These are phyloP conservation scores for Hydraecia micacea DNA, from an alignment of 2,888 invertebrate species.

Conservation along the genomic window DNA sequence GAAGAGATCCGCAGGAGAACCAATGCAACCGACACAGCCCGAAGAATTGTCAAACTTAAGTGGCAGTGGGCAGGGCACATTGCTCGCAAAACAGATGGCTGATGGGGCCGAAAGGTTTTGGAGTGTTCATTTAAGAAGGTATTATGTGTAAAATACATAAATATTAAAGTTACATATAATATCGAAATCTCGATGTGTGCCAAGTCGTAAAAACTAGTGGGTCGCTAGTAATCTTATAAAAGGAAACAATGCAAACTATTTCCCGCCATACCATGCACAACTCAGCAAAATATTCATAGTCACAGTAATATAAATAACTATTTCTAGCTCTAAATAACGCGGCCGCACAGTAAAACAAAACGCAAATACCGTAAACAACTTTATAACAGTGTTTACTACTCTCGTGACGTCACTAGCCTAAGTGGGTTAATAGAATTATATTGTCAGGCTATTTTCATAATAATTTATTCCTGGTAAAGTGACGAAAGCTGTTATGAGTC, in stretches of 20 bases:
- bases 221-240: background rate
- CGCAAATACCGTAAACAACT: conserved; percentile 53
- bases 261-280: background rate
- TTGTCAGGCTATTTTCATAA: conserved; percentile 47
- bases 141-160: background rate
- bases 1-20: too few relatives aligned
- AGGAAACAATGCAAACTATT: background rate
- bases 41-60: too few relatives aligned
- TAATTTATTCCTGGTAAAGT: conserved; percentile 46
- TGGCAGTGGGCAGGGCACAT: too few relatives aligned
- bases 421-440: conserved; percentile 63
- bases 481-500: conserved; percentile 51
- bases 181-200: background rate
- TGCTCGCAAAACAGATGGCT: too few relatives aligned
- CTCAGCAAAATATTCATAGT: conserved; percentile 38
- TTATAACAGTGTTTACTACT: conserved; percentile 46
- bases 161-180: background rate
- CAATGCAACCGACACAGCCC: too few relatives aligned
- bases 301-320: conserved; percentile 21
- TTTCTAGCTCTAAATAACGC: conserved; percentile 27
- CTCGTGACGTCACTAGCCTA: conserved; percentile 45
- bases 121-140: background rate
- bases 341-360: conserved; percentile 26
- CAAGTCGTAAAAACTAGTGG: background rate
- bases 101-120: too few relatives aligned